Base-by-base conservation (phyloP, 2,113 vertebrate genomes). In the Hippolais icterina region DNA sequence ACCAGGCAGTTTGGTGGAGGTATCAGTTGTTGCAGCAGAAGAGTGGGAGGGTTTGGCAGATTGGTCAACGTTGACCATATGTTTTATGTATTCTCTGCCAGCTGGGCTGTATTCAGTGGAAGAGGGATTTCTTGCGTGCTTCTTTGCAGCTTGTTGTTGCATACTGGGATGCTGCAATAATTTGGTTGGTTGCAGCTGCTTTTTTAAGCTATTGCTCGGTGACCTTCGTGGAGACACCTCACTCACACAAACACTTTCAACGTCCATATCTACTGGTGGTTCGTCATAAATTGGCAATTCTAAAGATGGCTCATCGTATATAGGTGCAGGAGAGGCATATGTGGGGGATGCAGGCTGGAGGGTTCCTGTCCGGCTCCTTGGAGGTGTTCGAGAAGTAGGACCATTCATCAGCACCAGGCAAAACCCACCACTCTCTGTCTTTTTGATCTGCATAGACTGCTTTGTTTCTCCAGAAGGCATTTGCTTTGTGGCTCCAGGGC, bases 11-110 rank as follows among this genome's bases (percentile, higher is more conserved):
- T 97, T 96, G 69, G 90, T 21, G 53, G 78, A 47, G 44, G 61
- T 82, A 90, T 97, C 95, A 31, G 66, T 37, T 33, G 89, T 31
- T 52, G 83, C 53, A 57, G 95, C 74, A 85, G 94, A 35, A 79
- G 94, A 92, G 85, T 74, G 97, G 95, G 90, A 96, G 96, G 91
- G 88, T 87, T 96, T 97, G 46, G 95, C 91, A 57, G 97, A 88
- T 7, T 96, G 97, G 66, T 99, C 98, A 60, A 99, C 90, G 0
- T 99, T 99, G 87, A 99, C 97, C 99, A 99, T 99, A 94, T 99
- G 99, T 95, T 98, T 99, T 95, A 99, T 99, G 90, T 98, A 99
- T 76, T 99, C 99, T 94, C 98, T 98, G 65, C 99, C 99, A 69
- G 98, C 98, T 23, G 98, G 99, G 94, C 98, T 99, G 87, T 99